Percentiles rank a stretch among this genome's conserved stretches.
Conservation (phyloP, 2,797 vertebrate species). For the Crocidura indochinensis region DNA sequence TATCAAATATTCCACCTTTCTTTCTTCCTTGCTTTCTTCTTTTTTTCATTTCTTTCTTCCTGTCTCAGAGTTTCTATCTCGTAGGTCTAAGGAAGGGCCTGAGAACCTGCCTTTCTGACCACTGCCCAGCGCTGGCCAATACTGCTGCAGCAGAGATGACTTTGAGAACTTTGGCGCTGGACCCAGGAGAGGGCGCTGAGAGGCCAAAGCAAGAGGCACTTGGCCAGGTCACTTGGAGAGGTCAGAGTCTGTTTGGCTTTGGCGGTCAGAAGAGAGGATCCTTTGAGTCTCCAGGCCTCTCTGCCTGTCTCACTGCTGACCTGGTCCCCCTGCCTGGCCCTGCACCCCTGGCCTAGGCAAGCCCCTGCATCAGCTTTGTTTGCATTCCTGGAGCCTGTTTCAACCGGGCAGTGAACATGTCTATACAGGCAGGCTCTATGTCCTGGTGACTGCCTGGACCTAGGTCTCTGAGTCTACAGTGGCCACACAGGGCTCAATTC, state of each 20-base stretch:
- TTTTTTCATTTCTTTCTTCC: too few relatives aligned
- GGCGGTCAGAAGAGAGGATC: neutral
- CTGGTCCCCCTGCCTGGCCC: constrained; percentile 70
- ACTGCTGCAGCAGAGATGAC: neutral
- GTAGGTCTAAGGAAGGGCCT: neutral
- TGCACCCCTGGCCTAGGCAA: constrained; percentile 34
- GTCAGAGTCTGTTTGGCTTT: neutral
- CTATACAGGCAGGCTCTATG: constrained; percentile 58
- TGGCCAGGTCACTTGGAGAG: neutral
- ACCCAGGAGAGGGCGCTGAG: neutral
- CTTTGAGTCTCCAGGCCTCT: neutral
- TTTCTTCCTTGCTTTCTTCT: too few relatives aligned
- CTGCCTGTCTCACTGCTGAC: constrained; percentile 42
- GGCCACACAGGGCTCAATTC: constrained; percentile 64
- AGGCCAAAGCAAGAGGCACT: neutral
- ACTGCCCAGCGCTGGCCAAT: neutral
- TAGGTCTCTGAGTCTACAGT: constrained; percentile 61
- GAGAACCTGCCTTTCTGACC: neutral
- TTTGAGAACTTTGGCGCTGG: neutral
- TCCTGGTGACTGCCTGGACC: neutral
- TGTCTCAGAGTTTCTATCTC: neutral
- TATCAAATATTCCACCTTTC: too few relatives aligned
- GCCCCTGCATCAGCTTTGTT: constrained; percentile 78
- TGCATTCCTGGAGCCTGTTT: constrained; percentile 83
- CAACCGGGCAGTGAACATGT: constrained; percentile 78